phyloP scores from a whole-genome alignment of 2,888 invertebrate genomes.

The Linyphia triangularis region DNA sequence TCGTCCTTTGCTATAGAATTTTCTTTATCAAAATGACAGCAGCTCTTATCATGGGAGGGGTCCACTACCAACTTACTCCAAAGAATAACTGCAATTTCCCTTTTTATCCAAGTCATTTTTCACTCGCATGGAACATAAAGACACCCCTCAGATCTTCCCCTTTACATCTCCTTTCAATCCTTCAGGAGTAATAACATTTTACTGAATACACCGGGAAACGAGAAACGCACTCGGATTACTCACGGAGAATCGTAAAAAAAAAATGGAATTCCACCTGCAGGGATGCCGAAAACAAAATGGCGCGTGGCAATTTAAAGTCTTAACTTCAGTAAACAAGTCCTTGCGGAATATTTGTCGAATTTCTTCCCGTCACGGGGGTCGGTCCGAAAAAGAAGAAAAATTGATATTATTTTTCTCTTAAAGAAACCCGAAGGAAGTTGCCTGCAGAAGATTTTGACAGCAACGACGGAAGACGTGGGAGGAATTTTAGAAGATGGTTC shows the following conservation, averaged over 20 bases:
- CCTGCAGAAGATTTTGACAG: slow-evolving; percentile 59
- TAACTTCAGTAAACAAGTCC: slow-evolving; percentile 35
- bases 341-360: slow-evolving; percentile 21
- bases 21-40: no score
- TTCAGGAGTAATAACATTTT: no score
- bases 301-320: slow-evolving; percentile 12
- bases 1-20: no score
- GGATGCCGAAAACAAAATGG: slow-evolving; percentile 8
- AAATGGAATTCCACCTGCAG: not conserved
- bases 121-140: no score
- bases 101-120: no score
- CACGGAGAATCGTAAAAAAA: not conserved
- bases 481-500: slow-evolving; percentile 25
- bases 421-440: slow-evolving; percentile 16
- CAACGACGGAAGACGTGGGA: slow-evolving; percentile 43
- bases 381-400: slow-evolving; percentile 21
- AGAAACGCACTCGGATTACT: no score
- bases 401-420: slow-evolving; percentile 46
- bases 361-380: not conserved
- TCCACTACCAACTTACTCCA: no score
- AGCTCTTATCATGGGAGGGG: no score
- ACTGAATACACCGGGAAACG: no score
- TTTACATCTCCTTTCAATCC: no score
- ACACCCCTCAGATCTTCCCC: no score
- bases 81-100: no score